These are phyloP conservation scores for Melierax canorus DNA, from an alignment of 2,113 vertebrate genomes.

Conservation along the genomic window DNA sequence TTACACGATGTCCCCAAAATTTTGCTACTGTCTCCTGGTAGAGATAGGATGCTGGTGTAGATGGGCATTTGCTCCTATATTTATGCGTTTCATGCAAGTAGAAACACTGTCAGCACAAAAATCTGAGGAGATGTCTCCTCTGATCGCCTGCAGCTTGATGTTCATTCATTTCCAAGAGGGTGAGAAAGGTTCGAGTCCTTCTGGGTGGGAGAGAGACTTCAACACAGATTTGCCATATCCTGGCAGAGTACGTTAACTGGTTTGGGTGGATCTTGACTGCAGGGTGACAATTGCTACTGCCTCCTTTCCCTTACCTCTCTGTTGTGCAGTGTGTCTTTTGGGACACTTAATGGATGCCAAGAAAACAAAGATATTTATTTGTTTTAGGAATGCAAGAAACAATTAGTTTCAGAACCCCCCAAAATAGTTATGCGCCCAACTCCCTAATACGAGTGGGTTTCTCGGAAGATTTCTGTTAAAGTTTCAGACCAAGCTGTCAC, in stretches of 20 bases:
- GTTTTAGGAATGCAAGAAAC: not conserved
- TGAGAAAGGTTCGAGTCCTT: accelerated
- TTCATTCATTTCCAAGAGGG: not conserved
- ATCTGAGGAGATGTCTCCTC: not conserved
- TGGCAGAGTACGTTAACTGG: accelerated
- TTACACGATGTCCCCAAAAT: accelerated
- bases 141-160: accelerated
- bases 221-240: not conserved
- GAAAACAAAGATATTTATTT: not conserved
- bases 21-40: not conserved
- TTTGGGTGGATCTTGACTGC: not conserved
- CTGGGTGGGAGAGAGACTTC: not conserved
- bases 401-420: not conserved
- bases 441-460: not conserved
- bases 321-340: not conserved
- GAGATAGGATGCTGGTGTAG: not conserved
- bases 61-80: not conserved
- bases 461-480: not conserved
- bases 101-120: not conserved
- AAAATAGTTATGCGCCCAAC: not conserved
- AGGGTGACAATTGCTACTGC: not conserved
- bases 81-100: not conserved
- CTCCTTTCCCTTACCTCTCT: not conserved
- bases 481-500: not conserved
- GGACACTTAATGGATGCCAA: not conserved